Conservation (phyloP, 2,113 vertebrate species). For the Falcunculus frontatus region DNA sequence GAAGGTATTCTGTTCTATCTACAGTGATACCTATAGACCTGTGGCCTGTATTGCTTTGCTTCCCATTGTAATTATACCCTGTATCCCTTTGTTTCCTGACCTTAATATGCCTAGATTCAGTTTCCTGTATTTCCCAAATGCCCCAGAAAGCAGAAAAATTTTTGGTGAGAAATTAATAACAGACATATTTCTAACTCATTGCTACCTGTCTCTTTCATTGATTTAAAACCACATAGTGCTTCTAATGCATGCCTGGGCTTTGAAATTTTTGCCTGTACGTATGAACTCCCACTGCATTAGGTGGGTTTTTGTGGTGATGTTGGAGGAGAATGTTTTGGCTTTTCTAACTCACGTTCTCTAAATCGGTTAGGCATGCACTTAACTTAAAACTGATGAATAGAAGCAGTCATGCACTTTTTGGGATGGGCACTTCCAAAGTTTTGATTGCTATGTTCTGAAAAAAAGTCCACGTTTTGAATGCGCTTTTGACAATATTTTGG, state of each 20-base stretch:
- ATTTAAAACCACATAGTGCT: background rate
- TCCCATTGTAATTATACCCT: background rate
- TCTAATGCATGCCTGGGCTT: background rate
- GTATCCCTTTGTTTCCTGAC: background rate
- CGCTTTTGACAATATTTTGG: constrained; percentile 7
- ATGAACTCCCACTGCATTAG: background rate
- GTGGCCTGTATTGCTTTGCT: background rate
- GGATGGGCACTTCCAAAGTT: background rate
- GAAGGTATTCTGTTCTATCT: background rate
- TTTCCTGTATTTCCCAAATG: background rate
- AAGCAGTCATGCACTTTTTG: background rate
- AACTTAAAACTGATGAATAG: background rate
- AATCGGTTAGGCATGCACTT: background rate
- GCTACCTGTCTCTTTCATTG: background rate
- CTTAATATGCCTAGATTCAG: background rate
- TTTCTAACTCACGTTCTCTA: background rate
- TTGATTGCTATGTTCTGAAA: background rate
- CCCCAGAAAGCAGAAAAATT: background rate
- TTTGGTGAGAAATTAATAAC: background rate
- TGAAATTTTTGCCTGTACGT: background rate
- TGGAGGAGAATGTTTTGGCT: background rate
- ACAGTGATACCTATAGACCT: background rate
- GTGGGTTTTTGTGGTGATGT: background rate
- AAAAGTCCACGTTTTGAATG: background rate
- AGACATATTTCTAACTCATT: background rate